A percentile compares a stretch with the other conserved stretches of the same genome.
Evolutionary conservation across 1,140 invertebrate species (phyloP).

Genomic region (Zophobas morio): DNA sequence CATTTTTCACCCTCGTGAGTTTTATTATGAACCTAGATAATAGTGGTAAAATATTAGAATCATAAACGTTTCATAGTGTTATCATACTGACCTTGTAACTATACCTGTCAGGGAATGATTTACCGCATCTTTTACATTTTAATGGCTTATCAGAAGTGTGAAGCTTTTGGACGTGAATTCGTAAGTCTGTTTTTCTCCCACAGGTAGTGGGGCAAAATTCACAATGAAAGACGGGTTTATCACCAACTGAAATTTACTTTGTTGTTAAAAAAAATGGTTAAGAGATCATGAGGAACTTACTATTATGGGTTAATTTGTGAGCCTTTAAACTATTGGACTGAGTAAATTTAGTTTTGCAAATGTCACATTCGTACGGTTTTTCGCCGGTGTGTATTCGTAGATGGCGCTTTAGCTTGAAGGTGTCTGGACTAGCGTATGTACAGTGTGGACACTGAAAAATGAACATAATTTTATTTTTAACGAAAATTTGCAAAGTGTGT

Average conservation of each 20-base stretch:
- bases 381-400: conserved; percentile 96
- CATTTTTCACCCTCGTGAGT: conserved; percentile 98
- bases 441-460: conserved; percentile 91
- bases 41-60: not conserved
- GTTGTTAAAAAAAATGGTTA: not conserved
- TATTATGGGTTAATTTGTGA: conserved; percentile 95
- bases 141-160: conserved; percentile 95
- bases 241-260: conserved; percentile 76
- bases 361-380: conserved; percentile 92
- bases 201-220: conserved; percentile 96
- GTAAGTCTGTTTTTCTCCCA: conserved; percentile 95
- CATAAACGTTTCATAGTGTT: not conserved
- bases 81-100: conserved; percentile 74
- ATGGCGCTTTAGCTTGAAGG: conserved; percentile 97
- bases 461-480: not conserved
- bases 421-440: conserved; percentile 97
- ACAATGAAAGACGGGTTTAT: conserved; percentile 96
- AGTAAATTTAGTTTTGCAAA: conserved; percentile 93
- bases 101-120: conserved; percentile 91
- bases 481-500: too few relatives aligned
- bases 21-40: conserved; percentile 77
- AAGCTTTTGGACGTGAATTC: conserved; percentile 96
- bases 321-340: conserved; percentile 97
- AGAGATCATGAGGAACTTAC: conserved; percentile 70
- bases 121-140: conserved; percentile 93